A percentile compares a stretch with the other conserved stretches of the same genome.
Conservation (phyloP, 2,888 invertebrate species). For the Hesperia comma region DNA sequence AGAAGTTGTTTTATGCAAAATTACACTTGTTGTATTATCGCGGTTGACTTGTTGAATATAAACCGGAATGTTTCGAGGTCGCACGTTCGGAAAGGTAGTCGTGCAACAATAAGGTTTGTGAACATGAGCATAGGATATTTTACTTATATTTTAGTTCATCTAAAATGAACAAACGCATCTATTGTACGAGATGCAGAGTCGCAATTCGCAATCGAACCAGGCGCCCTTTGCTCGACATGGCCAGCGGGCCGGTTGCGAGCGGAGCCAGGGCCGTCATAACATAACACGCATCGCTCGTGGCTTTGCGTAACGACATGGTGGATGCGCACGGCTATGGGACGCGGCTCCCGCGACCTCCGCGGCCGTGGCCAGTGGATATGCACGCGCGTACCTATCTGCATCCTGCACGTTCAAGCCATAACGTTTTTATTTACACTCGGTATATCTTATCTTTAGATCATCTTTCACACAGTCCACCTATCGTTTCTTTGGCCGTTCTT, state of each 20-base stretch:
- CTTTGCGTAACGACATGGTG: neutral
- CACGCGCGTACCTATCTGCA: too few relatives aligned
- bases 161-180: too few relatives aligned
- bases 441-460: too few relatives aligned
- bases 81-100: neutral
- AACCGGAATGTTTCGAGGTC: conserved; percentile 10
- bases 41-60: conserved; percentile 3
- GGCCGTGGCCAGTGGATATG: too few relatives aligned
- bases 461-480: too few relatives aligned
- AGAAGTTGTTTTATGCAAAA: neutral
- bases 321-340: neutral
- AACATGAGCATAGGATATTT: neutral
- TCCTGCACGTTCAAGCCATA: too few relatives aligned
- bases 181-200: too few relatives aligned
- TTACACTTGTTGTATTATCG: conserved; percentile 8
- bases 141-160: neutral
- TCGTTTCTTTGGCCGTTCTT: too few relatives aligned
- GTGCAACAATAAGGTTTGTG: too few relatives aligned
- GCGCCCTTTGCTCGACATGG: neutral
- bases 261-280: neutral
- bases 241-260: too few relatives aligned
- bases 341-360: too few relatives aligned
- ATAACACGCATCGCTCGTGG: neutral
- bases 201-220: neutral
- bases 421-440: too few relatives aligned